Evolutionary conservation across 2,113 vertebrate species (phyloP), one percentile per base, ranked within the genome.

Genomic region (Nerophis lumbriciformis): DNA sequence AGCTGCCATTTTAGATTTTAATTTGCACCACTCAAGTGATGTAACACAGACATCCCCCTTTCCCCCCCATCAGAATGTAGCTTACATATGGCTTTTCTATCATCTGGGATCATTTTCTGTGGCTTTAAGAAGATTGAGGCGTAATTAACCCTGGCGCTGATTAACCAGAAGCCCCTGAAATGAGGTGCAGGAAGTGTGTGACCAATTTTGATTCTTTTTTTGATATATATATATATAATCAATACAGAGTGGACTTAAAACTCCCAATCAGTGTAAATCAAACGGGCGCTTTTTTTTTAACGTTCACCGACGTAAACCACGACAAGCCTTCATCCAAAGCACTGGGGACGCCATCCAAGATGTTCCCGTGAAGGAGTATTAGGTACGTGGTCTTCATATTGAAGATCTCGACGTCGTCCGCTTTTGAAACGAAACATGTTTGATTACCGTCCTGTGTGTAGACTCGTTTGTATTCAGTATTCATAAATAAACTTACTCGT

Each of bases 401-500:
- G 89, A 89, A 89, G 88, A 83, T 76, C 71, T 76, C 68, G 65
- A 57, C 76, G 72, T 59, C 62, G 62, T 62, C 67, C 63, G 56
- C 62, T 83, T 28, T 81, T 84, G 52, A 71, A 76, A 28, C 28
- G 28, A 79, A 73, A 70, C 78, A 66, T 78, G 71, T 83, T 83
- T 82, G 76, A 79, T 78, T 69, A 77, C 71, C 55, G 64, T 69
- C 56, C 53, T 75, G 63, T 81, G 77, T 83, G 78, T 86, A 79
- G 73, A 65, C 59, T 70, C 76, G 78, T 83, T 77, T 86, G 81
- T 85, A 85, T 85, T 84, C 71, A 68, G 75, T 69, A 78, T 78
- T 86, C 83, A 82, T 76, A 88, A 88, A 57, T 90, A 89, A 90
- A 90, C 71, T 80, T 71, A 59, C 75, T 73, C 76, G 78, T 62